Conservation (phyloP, 2,113 vertebrate genomes). For the Tinamus guttatus region DNA sequence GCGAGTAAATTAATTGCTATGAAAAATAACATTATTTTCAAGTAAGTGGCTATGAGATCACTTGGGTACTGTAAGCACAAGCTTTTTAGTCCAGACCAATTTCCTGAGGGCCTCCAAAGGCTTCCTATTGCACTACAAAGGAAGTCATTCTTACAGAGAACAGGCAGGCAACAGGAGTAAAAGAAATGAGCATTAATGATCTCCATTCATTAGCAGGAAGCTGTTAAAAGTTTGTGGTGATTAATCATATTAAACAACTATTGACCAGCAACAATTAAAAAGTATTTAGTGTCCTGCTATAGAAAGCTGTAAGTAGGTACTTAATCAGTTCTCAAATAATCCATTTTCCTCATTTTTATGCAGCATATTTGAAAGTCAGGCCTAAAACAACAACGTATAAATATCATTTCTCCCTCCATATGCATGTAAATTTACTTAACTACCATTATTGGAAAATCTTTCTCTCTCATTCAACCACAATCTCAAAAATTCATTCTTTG, state of each 20-base stretch:
- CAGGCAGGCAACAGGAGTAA: not conserved
- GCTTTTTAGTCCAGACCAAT: conserved; percentile 12
- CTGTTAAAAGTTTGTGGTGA: not conserved
- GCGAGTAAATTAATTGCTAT: not conserved
- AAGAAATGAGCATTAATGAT: not conserved
- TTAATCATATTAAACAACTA: conserved; percentile 32
- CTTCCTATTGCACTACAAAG: conserved; percentile 7
- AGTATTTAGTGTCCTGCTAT: not conserved
- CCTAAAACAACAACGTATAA: not conserved
- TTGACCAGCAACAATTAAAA: conserved; percentile 5
- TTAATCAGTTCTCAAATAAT: not conserved
- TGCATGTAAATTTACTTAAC: not conserved
- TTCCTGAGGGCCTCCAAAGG: conserved; percentile 21
- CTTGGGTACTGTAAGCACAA: not conserved
- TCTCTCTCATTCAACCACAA: not conserved
- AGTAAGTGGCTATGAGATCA: not conserved
- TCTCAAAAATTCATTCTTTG: not conserved
- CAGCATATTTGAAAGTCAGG: not conserved
- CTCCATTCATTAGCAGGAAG: conserved; percentile 33
- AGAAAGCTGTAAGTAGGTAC: not conserved
- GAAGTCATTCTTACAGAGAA: not conserved
- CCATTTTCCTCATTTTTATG: not conserved
- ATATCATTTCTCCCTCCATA: not conserved
- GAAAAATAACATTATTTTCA: not conserved
- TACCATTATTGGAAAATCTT: not conserved